These are phyloP conservation scores for Poeciliopsis gracilis DNA, from an alignment of 2,797 vertebrate genomes.

Conservation along the genomic window DNA sequence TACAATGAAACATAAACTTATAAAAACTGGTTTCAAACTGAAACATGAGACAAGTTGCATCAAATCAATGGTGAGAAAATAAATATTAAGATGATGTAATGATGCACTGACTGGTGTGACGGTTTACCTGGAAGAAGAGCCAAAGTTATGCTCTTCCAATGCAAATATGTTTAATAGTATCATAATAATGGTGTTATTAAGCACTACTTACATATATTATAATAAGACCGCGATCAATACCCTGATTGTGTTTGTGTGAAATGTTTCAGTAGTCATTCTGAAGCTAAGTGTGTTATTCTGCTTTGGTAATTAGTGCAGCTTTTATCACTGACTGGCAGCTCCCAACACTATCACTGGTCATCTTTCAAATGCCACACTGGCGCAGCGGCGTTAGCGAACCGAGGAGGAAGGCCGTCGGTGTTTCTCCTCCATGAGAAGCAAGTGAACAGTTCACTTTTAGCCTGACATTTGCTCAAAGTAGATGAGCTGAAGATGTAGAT, in stretches of 20 bases:
- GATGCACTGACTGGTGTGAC: neutral
- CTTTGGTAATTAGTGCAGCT: neutral
- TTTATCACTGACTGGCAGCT: neutral
- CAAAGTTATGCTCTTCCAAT: neutral
- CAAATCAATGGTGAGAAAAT: neutral
- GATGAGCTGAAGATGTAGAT: slow-evolving; percentile 11
- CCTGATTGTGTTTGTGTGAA: neutral
- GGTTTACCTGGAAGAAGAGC: neutral
- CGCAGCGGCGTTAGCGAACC: neutral
- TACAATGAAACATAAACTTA: neutral
- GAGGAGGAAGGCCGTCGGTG: neutral
- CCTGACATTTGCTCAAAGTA: slow-evolving; percentile 13
- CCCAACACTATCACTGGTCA: neutral
- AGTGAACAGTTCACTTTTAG: slow-evolving; percentile 27
- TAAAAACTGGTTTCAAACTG: neutral
- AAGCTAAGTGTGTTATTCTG: neutral
- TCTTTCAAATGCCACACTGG: neutral
- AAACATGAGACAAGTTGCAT: slow-evolving; percentile 1
- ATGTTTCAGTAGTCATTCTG: slow-evolving; percentile 2
- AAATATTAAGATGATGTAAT: neutral
- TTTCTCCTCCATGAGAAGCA: neutral
- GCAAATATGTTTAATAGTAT: neutral
- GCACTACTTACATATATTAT: neutral
- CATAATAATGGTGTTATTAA: neutral
- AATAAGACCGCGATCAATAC: neutral